phyloP scores from a whole-genome alignment of 2,113 vertebrate species.

The Dipodomys stephensi region DNA sequence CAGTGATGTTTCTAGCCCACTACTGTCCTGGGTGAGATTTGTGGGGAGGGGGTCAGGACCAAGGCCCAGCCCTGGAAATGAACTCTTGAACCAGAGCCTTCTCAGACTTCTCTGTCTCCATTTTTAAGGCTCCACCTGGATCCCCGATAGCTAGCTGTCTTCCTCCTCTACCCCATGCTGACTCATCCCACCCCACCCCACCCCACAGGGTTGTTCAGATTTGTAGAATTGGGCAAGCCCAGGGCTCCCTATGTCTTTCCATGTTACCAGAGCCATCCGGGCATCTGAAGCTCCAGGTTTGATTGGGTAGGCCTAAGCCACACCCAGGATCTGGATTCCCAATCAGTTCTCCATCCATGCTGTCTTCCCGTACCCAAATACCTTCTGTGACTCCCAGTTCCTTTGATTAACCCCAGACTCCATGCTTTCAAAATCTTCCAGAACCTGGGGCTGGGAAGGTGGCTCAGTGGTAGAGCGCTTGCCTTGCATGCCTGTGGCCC shows the following conservation, averaged over 20 bases:
- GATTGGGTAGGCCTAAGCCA: not conserved
- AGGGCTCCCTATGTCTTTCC: not conserved
- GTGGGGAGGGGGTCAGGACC: too few species aligned
- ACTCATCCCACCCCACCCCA: too few species aligned
- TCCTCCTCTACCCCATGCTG: too few species aligned
- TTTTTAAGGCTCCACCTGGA: too few species aligned
- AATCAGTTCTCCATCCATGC: not conserved
- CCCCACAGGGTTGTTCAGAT: not conserved
- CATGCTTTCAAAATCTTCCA: not conserved
- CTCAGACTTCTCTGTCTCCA: not conserved
- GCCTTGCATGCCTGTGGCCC: too few species aligned
- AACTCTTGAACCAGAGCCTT: not conserved
- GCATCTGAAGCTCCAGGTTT: not conserved
- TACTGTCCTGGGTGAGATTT: fast-evolving
- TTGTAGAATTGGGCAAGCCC: not conserved
- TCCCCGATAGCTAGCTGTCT: not conserved
- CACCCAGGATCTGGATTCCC: not conserved
- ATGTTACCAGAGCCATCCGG: not conserved
- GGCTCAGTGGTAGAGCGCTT: too few species aligned
- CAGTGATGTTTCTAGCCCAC: not conserved
- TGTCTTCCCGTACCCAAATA: not conserved
- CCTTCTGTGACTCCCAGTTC: not conserved
- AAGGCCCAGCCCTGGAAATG: too few species aligned
- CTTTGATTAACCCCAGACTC: not conserved
- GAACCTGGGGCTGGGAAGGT: not conserved